phyloP scores from a whole-genome alignment of 1,140 invertebrate species.

The Phenacoccus solenopsis region DNA sequence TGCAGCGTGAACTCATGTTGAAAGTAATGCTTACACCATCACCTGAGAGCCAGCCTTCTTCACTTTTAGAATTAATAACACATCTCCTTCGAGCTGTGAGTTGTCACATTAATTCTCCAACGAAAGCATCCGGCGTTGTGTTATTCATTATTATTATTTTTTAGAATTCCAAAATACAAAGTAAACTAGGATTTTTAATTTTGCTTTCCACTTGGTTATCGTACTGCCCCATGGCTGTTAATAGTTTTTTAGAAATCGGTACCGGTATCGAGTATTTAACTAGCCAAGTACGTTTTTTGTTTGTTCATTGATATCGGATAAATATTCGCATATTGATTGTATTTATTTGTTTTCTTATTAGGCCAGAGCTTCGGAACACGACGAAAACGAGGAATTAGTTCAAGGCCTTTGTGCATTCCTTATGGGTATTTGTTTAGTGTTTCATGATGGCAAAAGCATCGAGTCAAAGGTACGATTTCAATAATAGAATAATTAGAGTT shows the following conservation, averaged over 20 bases:
- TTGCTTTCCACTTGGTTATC: conserved; percentile 79
- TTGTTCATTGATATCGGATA: too few relatives aligned
- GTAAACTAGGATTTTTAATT: conserved; percentile 84
- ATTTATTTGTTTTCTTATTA: conserved; percentile 25
- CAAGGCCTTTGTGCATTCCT: conserved; percentile 89
- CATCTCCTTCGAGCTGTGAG: conserved; percentile 61
- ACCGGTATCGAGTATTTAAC: conserved; percentile 76
- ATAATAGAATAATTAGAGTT: too few relatives aligned
- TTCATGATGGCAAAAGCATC: conserved; percentile 84
- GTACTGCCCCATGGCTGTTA: conserved; percentile 70
- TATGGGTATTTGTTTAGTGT: conserved; percentile 82
- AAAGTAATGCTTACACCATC: conserved; percentile 81
- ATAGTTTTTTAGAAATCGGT: conserved; percentile 68
- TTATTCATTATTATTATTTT: conserved; percentile 18
- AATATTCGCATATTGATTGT: too few relatives aligned
- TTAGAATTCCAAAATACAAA: conserved; percentile 65
- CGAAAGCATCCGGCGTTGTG: not conserved
- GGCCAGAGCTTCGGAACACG: conserved; percentile 56
- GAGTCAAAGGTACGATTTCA: too few relatives aligned
- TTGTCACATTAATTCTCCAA: not conserved
- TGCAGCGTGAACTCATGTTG: conserved; percentile 85
- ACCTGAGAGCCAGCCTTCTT: conserved; percentile 68
- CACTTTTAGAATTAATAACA: conserved; percentile 76
- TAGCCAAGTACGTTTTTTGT: conserved; percentile 50
- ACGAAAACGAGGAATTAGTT: conserved; percentile 76